Evolutionary conservation across 2,888 invertebrate species (phyloP).

Genomic region (Pachycephus smyrnensis): DNA sequence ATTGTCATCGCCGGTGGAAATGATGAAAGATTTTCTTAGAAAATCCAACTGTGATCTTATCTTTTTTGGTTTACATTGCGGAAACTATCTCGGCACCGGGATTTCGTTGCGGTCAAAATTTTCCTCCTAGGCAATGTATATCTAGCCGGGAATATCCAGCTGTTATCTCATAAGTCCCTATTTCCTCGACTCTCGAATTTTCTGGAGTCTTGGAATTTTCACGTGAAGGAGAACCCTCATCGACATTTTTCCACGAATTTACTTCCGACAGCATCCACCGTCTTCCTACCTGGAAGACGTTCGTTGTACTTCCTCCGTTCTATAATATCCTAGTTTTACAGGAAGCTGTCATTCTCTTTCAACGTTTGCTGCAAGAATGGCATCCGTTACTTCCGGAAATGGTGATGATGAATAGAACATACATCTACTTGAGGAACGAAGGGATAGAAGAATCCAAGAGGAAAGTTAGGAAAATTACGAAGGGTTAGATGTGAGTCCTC

Average conservation of each 20-base stretch:
- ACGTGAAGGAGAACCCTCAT: background rate
- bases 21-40: background rate
- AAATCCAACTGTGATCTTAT: background rate
- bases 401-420: background rate
- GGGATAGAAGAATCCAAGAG: background rate
- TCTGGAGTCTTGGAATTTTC: slow-evolving; percentile 31
- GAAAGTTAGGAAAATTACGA: background rate
- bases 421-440: background rate
- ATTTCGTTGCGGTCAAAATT: background rate
- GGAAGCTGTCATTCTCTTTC: background rate
- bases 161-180: background rate
- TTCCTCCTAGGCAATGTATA: background rate
- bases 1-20: background rate
- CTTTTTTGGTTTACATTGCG: background rate
- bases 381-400: slow-evolving; percentile 3
- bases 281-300: background rate
- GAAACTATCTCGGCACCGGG: background rate
- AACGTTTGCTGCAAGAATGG: slow-evolving; percentile 1
- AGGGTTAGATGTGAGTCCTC: background rate
- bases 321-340: background rate
- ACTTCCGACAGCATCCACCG: background rate
- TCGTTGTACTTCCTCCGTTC: background rate
- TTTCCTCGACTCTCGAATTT: slow-evolving; percentile 28
- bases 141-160: background rate
- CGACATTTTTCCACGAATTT: background rate